These are phyloP conservation scores for Aethes cnicana DNA, from an alignment of 2,888 invertebrate genomes.

Conservation along the genomic window DNA sequence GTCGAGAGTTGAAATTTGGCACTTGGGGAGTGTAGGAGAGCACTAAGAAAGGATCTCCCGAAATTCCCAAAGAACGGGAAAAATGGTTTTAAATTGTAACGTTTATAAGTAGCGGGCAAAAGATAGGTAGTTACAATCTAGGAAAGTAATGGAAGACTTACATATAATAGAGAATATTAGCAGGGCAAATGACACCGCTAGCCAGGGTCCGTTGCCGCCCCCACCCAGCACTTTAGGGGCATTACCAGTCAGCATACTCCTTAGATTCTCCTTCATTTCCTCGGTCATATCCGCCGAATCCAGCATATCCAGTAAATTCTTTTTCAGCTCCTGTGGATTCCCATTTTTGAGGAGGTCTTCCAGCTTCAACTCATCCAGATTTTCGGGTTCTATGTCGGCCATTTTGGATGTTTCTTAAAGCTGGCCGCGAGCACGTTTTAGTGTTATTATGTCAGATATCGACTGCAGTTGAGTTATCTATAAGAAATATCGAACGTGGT, in stretches of 20 bases:
- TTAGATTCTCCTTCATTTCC: constrained; percentile 83
- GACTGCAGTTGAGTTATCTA: constrained; percentile 20
- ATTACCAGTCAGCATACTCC: constrained; percentile 73
- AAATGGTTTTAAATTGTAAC: too few relatives aligned
- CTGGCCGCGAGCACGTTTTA: not conserved
- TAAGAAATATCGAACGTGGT: constrained; percentile 45
- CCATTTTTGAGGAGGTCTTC: constrained; percentile 57
- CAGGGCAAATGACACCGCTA: constrained; percentile 57
- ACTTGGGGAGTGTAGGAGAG: too few relatives aligned
- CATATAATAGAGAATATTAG: constrained; percentile 60
- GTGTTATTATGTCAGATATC: constrained; percentile 2
- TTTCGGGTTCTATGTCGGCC: constrained; percentile 39
- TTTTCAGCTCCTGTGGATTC: constrained; percentile 61
- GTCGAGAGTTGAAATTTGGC: too few relatives aligned
- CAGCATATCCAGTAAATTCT: constrained; percentile 82
- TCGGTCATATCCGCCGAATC: constrained; percentile 83
- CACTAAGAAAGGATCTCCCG: too few relatives aligned
- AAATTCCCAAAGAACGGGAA: too few relatives aligned
- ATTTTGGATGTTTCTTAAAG: constrained; percentile 42
- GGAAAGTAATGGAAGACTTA: constrained; percentile 55
- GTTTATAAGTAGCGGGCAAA: too few relatives aligned
- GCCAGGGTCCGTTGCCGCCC: constrained; percentile 49
- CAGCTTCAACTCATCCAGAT: constrained; percentile 40
- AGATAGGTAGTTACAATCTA: too few relatives aligned
- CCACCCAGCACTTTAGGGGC: constrained; percentile 62